These are phyloP conservation scores for Xestoiulus laeticollis DNA, from an alignment of 2,888 invertebrate species.

Conservation along the genomic window DNA sequence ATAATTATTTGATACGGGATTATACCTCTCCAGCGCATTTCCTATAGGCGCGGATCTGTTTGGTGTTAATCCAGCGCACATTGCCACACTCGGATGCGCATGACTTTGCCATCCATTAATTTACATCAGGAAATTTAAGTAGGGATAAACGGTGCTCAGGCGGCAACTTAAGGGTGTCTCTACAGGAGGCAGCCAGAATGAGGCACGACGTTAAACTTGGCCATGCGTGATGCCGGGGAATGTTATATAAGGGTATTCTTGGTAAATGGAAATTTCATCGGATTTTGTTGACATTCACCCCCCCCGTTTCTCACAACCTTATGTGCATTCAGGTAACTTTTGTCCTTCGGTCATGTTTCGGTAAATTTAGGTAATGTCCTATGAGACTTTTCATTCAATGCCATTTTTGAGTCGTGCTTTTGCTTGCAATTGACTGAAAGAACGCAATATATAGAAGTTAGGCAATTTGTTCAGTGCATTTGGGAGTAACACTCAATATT, in stretches of 20 bases:
- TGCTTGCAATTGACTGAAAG: too few species aligned
- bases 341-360: background rate
- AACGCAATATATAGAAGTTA: too few species aligned
- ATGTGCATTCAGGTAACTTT: background rate
- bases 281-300: background rate
- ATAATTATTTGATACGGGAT: constrained; percentile 41
- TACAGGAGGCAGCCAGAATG: background rate
- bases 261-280: background rate
- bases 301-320: background rate
- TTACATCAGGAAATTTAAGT: constrained; percentile 35
- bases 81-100: constrained; percentile 9
- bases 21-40: constrained; percentile 30
- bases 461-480: too few species aligned
- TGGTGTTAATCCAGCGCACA: constrained; percentile 23
- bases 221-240: constrained; percentile 16
- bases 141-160: constrained; percentile 15
- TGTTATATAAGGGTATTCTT: background rate
- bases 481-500: too few species aligned
- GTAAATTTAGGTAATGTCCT: background rate
- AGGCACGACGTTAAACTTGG: background rate
- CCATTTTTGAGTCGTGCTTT: too few species aligned
- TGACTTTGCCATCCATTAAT: constrained; percentile 24
- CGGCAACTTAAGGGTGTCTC: background rate
- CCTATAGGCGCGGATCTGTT: constrained; percentile 31
- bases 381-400: background rate